Evolutionary conservation across 2,888 invertebrate genomes (phyloP).

Genomic region (Crematogaster levior): DNA sequence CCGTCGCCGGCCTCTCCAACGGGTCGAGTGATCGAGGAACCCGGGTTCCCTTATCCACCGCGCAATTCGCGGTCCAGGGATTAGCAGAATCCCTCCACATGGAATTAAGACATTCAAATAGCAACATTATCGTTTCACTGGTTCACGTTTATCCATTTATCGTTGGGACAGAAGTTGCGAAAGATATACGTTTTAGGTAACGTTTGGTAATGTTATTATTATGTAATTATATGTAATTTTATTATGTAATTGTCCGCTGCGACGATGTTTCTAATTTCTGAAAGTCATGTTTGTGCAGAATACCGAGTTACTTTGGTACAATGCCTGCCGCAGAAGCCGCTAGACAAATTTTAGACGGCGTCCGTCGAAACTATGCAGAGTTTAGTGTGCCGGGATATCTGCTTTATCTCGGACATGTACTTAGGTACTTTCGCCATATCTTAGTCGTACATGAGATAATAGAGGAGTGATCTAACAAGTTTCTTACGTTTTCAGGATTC

Average conservation of each 20-base stretch:
- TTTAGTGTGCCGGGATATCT: constrained; percentile 89
- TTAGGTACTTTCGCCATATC: constrained; percentile 81
- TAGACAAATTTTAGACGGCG: constrained; percentile 88
- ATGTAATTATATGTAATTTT: constrained; percentile 8
- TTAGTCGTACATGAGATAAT: constrained; percentile 3
- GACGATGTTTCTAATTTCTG: not conserved
- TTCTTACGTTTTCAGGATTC: constrained; percentile 84
- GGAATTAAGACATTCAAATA: constrained; percentile 87
- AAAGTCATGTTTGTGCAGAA: constrained; percentile 83
- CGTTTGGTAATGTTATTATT: not conserved
- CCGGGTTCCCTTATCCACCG: constrained; percentile 88
- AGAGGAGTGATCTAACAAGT: not conserved
- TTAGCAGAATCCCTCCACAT: constrained; percentile 89
- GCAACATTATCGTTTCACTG: constrained; percentile 88
- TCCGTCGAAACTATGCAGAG: constrained; percentile 88
- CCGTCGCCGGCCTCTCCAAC: constrained; percentile 88
- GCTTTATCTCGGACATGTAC: constrained; percentile 87
- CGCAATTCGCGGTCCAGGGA: constrained; percentile 90
- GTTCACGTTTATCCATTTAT: constrained; percentile 89
- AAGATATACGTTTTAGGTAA: constrained; percentile 88
- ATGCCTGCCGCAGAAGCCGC: constrained; percentile 88
- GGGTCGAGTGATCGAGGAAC: constrained; percentile 85
- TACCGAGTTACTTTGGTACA: constrained; percentile 89
- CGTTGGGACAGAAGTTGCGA: constrained; percentile 86
- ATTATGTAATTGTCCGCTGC: constrained; percentile 10